Evolutionary conservation across 2,113 vertebrate species (phyloP), one percentile per base, ranked within the genome.

Genomic region (Deroptyus accipitrinus): DNA sequence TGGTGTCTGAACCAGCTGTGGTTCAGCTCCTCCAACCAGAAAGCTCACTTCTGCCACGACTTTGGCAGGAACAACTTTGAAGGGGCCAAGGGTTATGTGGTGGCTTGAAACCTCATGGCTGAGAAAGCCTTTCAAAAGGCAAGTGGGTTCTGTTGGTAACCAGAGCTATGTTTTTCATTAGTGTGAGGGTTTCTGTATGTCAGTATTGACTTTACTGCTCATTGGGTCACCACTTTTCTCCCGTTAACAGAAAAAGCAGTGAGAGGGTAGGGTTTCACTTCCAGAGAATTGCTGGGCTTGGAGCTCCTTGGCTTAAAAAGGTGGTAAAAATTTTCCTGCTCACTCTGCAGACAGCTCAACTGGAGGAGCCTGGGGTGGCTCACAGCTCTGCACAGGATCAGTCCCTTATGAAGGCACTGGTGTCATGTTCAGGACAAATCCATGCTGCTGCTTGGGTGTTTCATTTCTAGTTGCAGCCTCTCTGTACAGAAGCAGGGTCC

Each of bases 191-290:
- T 81, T 17, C 20, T 62, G 12, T 15, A 9, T 72, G 39, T 62
- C 31, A 33, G 3, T 55, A 17, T 31, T 13, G 11, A 18, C 12
- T 88, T 74, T 49, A 63, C n/a, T 48, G 46, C 20, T 82, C 22
- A 20, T 41, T 73, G 28, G 24, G 30, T 55, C 35, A 28, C 23
- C 0, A 1, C 4, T 55, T 13, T 72, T 24, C 11, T 14, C 14
- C 11, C 0, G 0, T 16, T 1, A 1, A 6, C 39, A 24, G 51
- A 55, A 77, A 54, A 62, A 17, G 4, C 1, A 2, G 4, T 31
- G 28, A 49, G 46, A 86, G 54, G 3, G 8, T n/a, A 61, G 39
- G 9, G 31, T n/a, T 3, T 70, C 13, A 54, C 6, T 6, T 66
- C 20, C 31, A 28, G 9, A 35, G 19, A n/a, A 66, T 4, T 81